Conservation (phyloP, 2,797 vertebrate genomes). For the Falco rusticolus region DNA sequence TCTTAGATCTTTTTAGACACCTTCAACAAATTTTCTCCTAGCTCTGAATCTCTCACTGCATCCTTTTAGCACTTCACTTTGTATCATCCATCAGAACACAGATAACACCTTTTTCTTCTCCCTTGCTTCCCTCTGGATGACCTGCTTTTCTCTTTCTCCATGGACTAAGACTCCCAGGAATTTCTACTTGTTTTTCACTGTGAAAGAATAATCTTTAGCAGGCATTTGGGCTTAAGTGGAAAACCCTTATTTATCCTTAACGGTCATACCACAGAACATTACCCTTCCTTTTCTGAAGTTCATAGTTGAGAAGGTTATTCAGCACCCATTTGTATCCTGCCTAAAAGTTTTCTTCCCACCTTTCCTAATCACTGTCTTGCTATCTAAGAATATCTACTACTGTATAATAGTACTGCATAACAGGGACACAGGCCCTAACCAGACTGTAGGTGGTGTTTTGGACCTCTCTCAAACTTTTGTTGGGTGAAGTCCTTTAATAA, state of each 20-base stretch:
- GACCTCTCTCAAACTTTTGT: background rate
- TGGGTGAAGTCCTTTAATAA: background rate
- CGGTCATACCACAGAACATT: background rate
- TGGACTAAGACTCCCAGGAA: background rate
- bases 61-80: slow-evolving; percentile 22
- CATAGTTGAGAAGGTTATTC: background rate
- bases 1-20: background rate
- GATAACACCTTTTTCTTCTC: background rate
- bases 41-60: background rate
- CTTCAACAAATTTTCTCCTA: background rate
- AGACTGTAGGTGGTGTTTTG: background rate
- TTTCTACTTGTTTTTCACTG: background rate
- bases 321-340: background rate
- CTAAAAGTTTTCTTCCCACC: background rate
- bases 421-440: background rate
- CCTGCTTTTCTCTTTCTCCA: background rate
- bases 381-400: background rate
- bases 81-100: background rate
- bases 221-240: background rate
- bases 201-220: background rate
- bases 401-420: background rate
- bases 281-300: background rate
- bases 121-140: background rate
- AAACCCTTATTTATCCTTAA: background rate
- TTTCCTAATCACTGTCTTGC: background rate